A percentile compares a stretch with the other conserved stretches of the same genome.
These are phyloP conservation scores for Trachythela sp. DNA, from an alignment of 64 coral and sea anemone species.

Conservation along the genomic window DNA sequence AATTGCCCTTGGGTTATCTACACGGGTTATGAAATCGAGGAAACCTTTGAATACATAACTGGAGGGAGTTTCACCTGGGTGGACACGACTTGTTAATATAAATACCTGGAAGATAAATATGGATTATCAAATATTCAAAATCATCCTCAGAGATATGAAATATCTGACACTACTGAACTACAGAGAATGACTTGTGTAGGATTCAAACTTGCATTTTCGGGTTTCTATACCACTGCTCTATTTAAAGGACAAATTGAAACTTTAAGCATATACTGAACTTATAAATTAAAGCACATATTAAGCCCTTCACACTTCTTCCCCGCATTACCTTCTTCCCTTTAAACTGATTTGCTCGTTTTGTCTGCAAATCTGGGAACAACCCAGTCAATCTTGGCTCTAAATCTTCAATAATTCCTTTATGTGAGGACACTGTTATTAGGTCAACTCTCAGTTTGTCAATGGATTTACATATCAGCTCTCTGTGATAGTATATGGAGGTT, in stretches of 20 bases:
- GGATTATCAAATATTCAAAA: background rate
- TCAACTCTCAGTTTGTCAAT: conserved; percentile 75
- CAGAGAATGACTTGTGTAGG: no score
- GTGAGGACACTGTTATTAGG: conserved; percentile 79
- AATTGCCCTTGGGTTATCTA: conserved; percentile 59
- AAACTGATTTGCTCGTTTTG: conserved; percentile 66
- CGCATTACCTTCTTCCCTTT: conserved; percentile 87
- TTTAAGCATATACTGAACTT: no score
- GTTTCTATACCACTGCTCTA: no score
- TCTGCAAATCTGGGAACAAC: conserved; percentile 75
- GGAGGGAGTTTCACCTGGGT: conserved; percentile 88
- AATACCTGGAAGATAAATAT: conserved; percentile 58
- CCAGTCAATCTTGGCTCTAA: conserved; percentile 51
- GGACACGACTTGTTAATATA: conserved; percentile 83
- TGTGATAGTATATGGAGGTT: conserved; percentile 63
- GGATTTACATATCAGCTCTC: conserved; percentile 75
- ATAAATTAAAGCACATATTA: no score
- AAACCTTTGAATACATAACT: conserved; percentile 98
- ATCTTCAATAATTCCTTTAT: conserved; percentile 60
- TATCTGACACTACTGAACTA: no score
- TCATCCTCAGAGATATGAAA: no score
- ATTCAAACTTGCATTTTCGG: no score
- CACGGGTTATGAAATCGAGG: conserved; percentile 71
- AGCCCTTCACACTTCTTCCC: no score
- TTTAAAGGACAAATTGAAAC: no score